A percentile compares a stretch with the other conserved stretches of the same genome.
phyloP scores from a whole-genome alignment of 1,140 invertebrate genomes.

The Holcopasites calliopsidis region DNA sequence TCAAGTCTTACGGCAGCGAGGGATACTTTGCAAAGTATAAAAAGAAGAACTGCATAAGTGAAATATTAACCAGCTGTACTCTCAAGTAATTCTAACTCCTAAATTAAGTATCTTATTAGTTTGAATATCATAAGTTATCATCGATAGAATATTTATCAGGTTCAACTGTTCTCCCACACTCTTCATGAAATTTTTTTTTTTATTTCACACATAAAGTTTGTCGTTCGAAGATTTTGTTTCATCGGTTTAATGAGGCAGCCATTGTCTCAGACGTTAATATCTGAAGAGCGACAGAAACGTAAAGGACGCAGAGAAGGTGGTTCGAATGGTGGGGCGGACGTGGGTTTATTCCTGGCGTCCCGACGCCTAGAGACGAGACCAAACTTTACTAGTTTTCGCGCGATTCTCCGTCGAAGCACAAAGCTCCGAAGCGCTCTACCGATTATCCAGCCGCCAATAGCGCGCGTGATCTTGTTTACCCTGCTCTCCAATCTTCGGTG shows the following conservation, averaged over 20 bases:
- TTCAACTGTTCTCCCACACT: no score
- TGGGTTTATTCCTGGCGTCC: conserved; percentile 76
- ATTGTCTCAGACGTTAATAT: conserved; percentile 10
- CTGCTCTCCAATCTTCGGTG: background rate
- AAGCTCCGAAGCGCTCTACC: conserved; percentile 32
- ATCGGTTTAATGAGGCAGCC: no score
- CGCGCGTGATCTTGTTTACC: conserved; percentile 29
- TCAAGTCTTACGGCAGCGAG: conserved; percentile 33
- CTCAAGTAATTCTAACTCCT: no score
- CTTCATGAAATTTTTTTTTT: no score
- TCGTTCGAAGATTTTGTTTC: no score
- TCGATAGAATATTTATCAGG: no score
- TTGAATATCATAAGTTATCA: no score
- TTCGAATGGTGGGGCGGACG: conserved; percentile 63
- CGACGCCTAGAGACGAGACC: conserved; percentile 68
- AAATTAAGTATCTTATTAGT: no score
- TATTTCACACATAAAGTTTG: no score
- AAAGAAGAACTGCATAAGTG: conserved; percentile 71
- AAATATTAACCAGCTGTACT: no score
- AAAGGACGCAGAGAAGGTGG: conserved; percentile 51
- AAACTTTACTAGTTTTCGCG: conserved; percentile 68
- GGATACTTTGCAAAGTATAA: no score
- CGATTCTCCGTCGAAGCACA: conserved; percentile 53
- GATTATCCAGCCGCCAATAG: conserved; percentile 46
- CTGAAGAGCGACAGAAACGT: conserved; percentile 34